Base-by-base conservation (phyloP, 2,888 invertebrate species). In the Dichetophora obliterata region DNA sequence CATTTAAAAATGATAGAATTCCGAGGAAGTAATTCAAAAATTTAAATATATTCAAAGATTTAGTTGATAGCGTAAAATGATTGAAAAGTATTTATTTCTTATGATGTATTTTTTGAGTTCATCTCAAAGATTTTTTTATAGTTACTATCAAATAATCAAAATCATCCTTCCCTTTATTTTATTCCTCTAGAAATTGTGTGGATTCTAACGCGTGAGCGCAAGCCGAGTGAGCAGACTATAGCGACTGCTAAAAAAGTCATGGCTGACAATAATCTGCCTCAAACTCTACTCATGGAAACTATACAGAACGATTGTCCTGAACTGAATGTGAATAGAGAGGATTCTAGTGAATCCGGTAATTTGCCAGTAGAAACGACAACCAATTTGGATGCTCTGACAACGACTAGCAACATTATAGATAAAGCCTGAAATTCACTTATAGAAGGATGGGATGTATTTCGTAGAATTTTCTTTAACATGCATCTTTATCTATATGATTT, bases 161-260 rank as follows among this genome's bases (percentile, higher is more conserved):
- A 37, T 37, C 37, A 37, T 37, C 37, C 5, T 37, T 14, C 43
- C 43, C 43, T 43, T 3, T 14, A 11, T 43, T n/a, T 34, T 16
- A 11, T 65, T 50, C 57, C 75, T 78, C 19, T 80, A 87, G 86
- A 83, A 77, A 0, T 84, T 22, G 82, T 84, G 65, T 87, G 87
- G 87, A 86, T 87, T 78, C 75, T 87, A 75, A 85, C 87, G 14
- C 86, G 88, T 27, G 76, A 87, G n/a, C 86, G 85, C 59, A 77
- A 82, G 22, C 85, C 88, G 14, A 54, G 81, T 0, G 52, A 69
- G 8, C 79, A 80, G n/a, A 78, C 83, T 1, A 57, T 88, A 19
- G 75, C 75, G 19, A 59, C 77, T 0, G 88, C 88, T 14, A 78
- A 80, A 37, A 78, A 84, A 75, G 75, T 88, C 9, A 82, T 88